phyloP scores from a whole-genome alignment of 1,140 invertebrate genomes.

The Trichomalopsis sarcophagae region DNA sequence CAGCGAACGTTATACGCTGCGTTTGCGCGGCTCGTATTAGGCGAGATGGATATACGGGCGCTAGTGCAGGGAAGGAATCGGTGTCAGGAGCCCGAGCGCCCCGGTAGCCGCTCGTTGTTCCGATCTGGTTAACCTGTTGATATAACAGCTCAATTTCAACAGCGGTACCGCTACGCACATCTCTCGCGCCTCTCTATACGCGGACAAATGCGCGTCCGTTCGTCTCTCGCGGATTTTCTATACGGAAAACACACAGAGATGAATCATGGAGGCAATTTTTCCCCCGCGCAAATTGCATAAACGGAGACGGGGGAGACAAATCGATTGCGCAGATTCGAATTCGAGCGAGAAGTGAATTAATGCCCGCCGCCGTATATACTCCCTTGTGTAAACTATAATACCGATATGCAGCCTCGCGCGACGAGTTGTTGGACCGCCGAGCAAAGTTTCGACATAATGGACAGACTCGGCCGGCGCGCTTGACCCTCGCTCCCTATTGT shows the following conservation, averaged over 20 bases:
- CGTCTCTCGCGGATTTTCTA: background rate
- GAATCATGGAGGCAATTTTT: background rate
- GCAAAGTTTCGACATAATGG: background rate
- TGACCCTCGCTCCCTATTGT: too few relatives aligned
- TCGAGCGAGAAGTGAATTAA: background rate
- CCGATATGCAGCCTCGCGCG: background rate
- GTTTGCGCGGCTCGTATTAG: background rate
- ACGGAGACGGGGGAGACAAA: background rate
- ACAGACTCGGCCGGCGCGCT: too few relatives aligned
- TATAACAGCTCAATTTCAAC: constrained; percentile 42
- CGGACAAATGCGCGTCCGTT: background rate
- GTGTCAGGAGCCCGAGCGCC: constrained; percentile 1
- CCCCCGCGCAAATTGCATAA: background rate
- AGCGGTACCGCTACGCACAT: background rate
- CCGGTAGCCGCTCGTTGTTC: background rate
- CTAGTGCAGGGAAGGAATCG: background rate
- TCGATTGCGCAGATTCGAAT: background rate
- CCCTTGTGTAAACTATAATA: background rate
- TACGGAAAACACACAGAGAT: background rate
- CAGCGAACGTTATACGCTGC: background rate
- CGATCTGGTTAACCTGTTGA: constrained; percentile 46
- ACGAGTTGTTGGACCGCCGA: background rate
- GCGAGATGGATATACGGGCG: background rate
- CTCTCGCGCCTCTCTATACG: too few relatives aligned
- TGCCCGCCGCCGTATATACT: background rate